Evolutionary conservation across 1,140 invertebrate genomes (phyloP).

Genomic region (Teleogryllus occipitalis): DNA sequence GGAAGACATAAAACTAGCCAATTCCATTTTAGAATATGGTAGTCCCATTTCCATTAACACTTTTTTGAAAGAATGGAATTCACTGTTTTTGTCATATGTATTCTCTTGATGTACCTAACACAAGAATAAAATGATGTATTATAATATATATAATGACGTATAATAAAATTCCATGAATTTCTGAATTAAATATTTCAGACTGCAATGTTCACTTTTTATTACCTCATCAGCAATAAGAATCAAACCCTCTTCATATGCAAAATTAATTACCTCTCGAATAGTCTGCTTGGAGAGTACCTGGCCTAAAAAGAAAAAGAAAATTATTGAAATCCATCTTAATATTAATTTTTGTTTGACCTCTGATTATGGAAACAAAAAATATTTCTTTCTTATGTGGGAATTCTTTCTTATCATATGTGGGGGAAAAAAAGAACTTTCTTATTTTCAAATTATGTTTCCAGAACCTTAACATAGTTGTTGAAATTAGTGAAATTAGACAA

Average conservation of each 20-base stretch:
- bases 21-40: constrained; percentile 74
- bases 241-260: constrained; percentile 78
- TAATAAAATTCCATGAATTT: background rate
- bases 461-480: no score
- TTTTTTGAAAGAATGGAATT: constrained; percentile 94
- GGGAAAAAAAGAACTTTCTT: no score
- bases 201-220: background rate
- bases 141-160: no score
- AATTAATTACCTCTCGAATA: constrained; percentile 87
- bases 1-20: constrained; percentile 92
- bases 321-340: no score
- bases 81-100: constrained; percentile 77
- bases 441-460: no score
- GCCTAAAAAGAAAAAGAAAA: constrained; percentile 30
- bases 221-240: constrained; percentile 95
- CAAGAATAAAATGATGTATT: background rate
- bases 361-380: no score
- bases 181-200: background rate
- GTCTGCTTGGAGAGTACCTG: constrained; percentile 83
- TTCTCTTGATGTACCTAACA: constrained; percentile 80
- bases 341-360: no score
- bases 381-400: no score
- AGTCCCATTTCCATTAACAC: constrained; percentile 80
- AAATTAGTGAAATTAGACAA: no score
- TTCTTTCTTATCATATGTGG: no score